Base-by-base conservation (phyloP, 2,888 invertebrate species). In the Congeria kusceri region DNA sequence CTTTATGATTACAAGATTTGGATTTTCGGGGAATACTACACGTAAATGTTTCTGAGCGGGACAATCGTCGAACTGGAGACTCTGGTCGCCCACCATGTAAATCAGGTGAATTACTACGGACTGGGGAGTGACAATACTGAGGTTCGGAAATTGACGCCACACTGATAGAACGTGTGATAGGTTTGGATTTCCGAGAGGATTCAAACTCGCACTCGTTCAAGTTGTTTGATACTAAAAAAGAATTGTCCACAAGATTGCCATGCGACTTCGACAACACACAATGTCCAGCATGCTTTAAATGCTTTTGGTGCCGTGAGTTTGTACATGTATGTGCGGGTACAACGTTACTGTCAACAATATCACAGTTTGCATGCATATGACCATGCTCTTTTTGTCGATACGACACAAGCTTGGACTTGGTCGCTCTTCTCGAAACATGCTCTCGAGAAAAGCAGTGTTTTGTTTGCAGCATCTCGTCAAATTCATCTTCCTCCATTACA, bases 41-140 rank as follows among this genome's bases (percentile, higher is more conserved):
- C 0, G 80, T 77, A 61, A 83, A 83, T 57, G 83, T 83, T 66
- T 83, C 78, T 64, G 83, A 83, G 44, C 83, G 64, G 15, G 71
- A 58, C 57, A 72, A 78, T 62, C 73, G 77, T 39, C 78, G 64
- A 3, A 74, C 83, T 2, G 83, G 83, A 44, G 80, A 83, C 56
- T 83, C 69, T 28, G 80, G 32, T 61, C 80, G 67, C 23, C 73
- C 72, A 53, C 73, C 70, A 73, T 70, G 73, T 59, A 49, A 23
- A 57, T 58, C 28, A 15, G 73, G 68, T 39, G 77, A 77, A 44
- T 59, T 39, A 27, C 71, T 58, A 62, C 72, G 32, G 18, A 59
- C 28, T 25, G 82, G 72, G 3, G 82, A 82, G 53, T 20, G 25
- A 29, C 68, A 75, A 53, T 77, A 62, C 20, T 61, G 62, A 7